A percentile compares a stretch with the other conserved stretches of the same genome.
Evolutionary conservation across 1,140 invertebrate species (phyloP).

Genomic region (Macrostomum lignano): DNA sequence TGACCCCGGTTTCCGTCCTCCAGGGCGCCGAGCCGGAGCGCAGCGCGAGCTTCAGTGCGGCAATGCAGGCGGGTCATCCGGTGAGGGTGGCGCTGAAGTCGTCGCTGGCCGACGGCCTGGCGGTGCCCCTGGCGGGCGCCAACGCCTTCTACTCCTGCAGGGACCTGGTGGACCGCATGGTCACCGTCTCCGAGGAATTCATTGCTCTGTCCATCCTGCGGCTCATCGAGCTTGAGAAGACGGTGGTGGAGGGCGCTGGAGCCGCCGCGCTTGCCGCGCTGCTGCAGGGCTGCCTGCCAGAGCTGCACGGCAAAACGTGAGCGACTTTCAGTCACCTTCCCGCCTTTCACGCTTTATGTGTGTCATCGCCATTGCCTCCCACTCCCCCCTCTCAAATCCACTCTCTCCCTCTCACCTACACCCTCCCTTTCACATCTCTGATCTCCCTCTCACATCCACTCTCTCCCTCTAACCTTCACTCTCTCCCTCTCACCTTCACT

Average conservation of each 20-base stretch:
- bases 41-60: conserved; percentile 49
- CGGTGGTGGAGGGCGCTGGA: conserved; percentile 63
- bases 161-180: conserved; percentile 43
- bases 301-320: conserved; percentile 55
- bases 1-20: too few species aligned
- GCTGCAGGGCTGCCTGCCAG: conserved; percentile 47
- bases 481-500: too few species aligned
- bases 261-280: conserved; percentile 58
- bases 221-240: conserved; percentile 59
- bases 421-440: too few species aligned
- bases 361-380: too few species aligned
- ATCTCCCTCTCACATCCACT: too few species aligned
- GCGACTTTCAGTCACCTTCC: too few species aligned
- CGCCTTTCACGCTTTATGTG: too few species aligned
- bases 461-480: too few species aligned
- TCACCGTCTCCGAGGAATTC: conserved; percentile 28
- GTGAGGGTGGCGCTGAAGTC: conserved; percentile 38
- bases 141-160: conserved; percentile 53
- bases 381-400: too few species aligned
- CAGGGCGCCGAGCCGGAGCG: conserved; percentile 68
- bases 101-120: conserved; percentile 61
- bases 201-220: conserved; percentile 60
- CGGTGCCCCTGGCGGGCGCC: conserved; percentile 56
- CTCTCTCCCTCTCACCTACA: too few species aligned
- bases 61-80: conserved; percentile 41